Conservation (phyloP, 2,797 vertebrate species). For the Moxostoma hubbsi region DNA sequence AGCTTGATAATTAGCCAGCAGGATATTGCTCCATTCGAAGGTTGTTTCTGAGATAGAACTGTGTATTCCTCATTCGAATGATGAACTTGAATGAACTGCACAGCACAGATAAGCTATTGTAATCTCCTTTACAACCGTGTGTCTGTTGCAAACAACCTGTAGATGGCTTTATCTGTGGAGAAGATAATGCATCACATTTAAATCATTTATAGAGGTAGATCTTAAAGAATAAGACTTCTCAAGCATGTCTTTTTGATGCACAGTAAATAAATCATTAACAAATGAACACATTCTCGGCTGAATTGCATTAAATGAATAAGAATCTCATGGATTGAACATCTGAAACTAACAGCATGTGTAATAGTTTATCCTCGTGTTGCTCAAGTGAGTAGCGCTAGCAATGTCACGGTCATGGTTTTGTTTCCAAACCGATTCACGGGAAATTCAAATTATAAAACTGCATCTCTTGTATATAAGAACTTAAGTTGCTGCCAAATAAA, state of each 20-base stretch:
- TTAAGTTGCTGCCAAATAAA: no score
- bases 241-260: neutral
- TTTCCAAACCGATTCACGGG: no score
- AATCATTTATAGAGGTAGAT: neutral
- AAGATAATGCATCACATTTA: constrained; percentile 1
- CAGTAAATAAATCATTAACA: neutral
- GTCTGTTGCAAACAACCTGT: constrained; percentile 2
- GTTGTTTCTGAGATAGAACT: constrained; percentile 25
- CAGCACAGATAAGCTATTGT: constrained; percentile 22
- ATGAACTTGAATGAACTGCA: constrained; percentile 13
- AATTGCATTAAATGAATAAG: neutral
- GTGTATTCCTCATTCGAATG: constrained; percentile 41
- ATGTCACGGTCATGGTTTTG: no score
- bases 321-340: no score
- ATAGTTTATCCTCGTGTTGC: no score
- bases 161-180: constrained; percentile 3
- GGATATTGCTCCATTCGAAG: constrained; percentile 46
- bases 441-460: no score
- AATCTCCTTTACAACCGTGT: constrained; percentile 11
- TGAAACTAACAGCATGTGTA: no score
- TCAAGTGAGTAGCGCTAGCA: no score
- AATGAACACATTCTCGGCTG: neutral
- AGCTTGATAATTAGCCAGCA: constrained; percentile 51
- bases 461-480: no score
- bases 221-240: neutral